Base-by-base conservation (phyloP, 2,888 invertebrate genomes). In the Cataglyphis rosenhaueri region DNA sequence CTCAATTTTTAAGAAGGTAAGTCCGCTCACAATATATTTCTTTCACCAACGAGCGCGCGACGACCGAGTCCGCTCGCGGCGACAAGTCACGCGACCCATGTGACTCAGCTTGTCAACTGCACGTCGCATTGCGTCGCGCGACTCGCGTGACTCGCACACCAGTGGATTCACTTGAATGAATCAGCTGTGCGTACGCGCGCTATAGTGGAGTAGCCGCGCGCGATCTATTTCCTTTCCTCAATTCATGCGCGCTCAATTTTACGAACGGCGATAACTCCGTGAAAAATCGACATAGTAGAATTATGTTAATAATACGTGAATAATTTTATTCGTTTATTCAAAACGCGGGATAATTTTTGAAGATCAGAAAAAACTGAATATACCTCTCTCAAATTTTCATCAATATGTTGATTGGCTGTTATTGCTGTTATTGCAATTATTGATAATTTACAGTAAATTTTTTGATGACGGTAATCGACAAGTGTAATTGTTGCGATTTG, bases 361-460 rank as follows among this genome's bases (percentile, higher is more conserved):
- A 52, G 6, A n/a, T 8, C 8, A 29, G 52, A 3, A n/a, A 0
- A 52, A 52, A 52, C 8, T n/a, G 3, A 8, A 48, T 41, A 12
- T 12, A 48, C 5, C 18, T 48, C 18, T 48, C 5, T 48, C 44
- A 5, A 52, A 0, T 52, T 52, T n/a, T 8, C n/a, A 8, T 48
- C 0, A 48, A 48, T 18, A 18, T 18, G 18, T 48, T 48, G 48
- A 18, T 6, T 48, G 48, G n/a, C 52, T 52, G 8, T n/a, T 8
- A 52, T 52, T 52, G 52, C n/a, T 8, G 8, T 8, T n/a, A n/a
- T 52, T 52, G 8, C 52, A 18, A 29, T 29, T 18, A 66, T 78
- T 78, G 59, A 59, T 61, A 79, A 79, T 68, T 68, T 18, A 32
- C 59, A 48, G 35, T 70, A 25, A 79, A 79, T 79, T 68, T 79